Conservation (phyloP, 2,113 vertebrate species). For the Elephantulus edwardii region DNA sequence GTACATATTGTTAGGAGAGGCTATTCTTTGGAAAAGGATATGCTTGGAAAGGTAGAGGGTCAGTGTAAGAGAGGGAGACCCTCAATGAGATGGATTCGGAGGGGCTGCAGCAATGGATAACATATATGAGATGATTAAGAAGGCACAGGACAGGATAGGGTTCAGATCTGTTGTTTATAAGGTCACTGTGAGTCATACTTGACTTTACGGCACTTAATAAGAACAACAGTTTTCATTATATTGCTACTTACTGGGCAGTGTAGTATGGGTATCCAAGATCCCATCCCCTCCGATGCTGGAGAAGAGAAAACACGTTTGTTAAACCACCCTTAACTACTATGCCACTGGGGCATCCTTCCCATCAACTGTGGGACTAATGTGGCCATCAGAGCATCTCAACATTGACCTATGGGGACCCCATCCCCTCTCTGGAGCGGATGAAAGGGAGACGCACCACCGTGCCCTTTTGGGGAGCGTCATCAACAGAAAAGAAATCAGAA, state of each 20-base stretch:
- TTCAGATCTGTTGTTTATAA: no score
- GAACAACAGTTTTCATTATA: no score
- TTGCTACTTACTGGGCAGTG: conserved; percentile 92
- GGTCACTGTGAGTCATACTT: no score
- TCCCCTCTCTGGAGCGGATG: not conserved
- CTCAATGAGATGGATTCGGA: no score
- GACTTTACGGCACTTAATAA: no score
- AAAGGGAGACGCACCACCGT: not conserved
- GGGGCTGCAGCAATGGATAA: no score
- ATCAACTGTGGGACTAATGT: not conserved
- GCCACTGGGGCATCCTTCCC: not conserved
- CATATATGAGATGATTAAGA: no score
- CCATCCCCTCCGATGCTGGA: conserved; percentile 92
- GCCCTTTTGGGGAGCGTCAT: not conserved
- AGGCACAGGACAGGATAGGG: no score
- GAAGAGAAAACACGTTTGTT: conserved; percentile 60
- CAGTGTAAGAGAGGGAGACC: no score
- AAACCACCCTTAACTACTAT: not conserved
- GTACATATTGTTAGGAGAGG: no score
- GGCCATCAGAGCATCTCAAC: not conserved
- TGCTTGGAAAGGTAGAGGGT: no score
- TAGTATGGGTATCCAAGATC: conserved; percentile 88
- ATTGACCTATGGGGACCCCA: rapidly evolving
- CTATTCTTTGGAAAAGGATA: no score
- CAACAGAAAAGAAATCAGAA: not conserved